Evolutionary conservation across 2,888 invertebrate genomes (phyloP).

Genomic region (Catocala sponsa): DNA sequence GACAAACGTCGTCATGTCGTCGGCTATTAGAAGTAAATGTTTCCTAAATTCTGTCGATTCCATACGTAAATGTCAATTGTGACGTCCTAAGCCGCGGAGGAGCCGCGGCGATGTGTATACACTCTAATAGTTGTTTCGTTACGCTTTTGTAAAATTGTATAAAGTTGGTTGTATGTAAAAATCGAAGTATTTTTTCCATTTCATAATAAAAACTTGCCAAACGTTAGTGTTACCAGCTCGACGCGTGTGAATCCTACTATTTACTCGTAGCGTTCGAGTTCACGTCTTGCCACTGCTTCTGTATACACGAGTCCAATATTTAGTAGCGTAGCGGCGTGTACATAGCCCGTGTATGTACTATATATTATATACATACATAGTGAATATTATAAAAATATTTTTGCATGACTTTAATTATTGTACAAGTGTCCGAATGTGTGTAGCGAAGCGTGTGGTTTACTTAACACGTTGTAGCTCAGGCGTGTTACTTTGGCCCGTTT

Average conservation of each 20-base stretch:
- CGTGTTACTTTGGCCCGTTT: not conserved
- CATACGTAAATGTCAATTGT: constrained; percentile 56
- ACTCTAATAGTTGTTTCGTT: constrained; percentile 28
- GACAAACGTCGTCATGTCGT: constrained; percentile 30
- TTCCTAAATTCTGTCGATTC: constrained; percentile 26
- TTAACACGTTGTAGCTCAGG: constrained; percentile 37
- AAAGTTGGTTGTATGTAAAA: constrained; percentile 38
- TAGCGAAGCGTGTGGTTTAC: constrained; percentile 52
- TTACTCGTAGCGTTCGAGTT: constrained; percentile 21
- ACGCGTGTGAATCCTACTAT: constrained; percentile 33
- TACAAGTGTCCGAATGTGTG: constrained; percentile 49
- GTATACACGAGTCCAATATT: constrained; percentile 60
- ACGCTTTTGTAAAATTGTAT: constrained; percentile 50
- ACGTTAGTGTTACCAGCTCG: constrained; percentile 49
- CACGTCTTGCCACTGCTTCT: constrained; percentile 45
- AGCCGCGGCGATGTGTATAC: constrained; percentile 19
- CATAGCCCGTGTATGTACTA: constrained; percentile 56
- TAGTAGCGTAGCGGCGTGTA: constrained; percentile 45
- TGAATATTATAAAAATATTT: constrained; percentile 65
- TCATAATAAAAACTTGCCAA: constrained; percentile 46
- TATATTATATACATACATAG: constrained; percentile 60
- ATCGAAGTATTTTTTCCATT: constrained; percentile 40
- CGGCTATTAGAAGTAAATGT: constrained; percentile 17
- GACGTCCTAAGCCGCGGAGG: constrained; percentile 39
- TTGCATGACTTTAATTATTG: constrained; percentile 65